Conservation (phyloP, 2,113 vertebrate genomes). For the Xiphias gladius region DNA sequence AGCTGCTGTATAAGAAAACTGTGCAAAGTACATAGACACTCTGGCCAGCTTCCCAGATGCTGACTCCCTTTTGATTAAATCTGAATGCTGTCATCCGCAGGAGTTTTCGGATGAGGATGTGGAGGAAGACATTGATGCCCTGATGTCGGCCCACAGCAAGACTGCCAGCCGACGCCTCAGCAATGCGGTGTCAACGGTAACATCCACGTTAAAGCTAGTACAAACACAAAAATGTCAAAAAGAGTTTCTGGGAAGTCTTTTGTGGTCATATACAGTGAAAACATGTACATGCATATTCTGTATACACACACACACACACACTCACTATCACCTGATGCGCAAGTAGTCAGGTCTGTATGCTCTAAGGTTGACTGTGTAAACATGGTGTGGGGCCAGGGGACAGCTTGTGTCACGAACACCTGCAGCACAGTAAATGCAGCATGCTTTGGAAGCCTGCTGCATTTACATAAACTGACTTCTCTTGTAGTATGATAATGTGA, state of each 20-base stretch:
- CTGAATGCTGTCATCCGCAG: conserved; percentile 76
- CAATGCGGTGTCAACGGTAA: conserved; percentile 88
- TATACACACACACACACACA: conserved; percentile 8
- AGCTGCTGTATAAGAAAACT: conserved; percentile 16
- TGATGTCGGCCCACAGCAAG: conserved; percentile 81
- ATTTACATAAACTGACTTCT: conserved; percentile 25
- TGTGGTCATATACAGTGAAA: conserved; percentile 13
- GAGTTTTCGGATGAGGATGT: conserved; percentile 85
- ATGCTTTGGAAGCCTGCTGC: conserved; percentile 6
- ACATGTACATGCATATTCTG: not conserved
- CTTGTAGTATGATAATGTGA: conserved; percentile 10
- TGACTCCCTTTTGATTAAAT: conserved; percentile 35
- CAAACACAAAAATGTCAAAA: conserved; percentile 5
- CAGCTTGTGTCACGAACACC: conserved; percentile 13
- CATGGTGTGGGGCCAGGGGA: conserved; percentile 10
- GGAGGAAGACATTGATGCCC: conserved; percentile 86
- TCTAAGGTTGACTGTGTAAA: conserved; percentile 64
- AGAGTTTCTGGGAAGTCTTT: not conserved
- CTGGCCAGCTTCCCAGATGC: conserved; percentile 32
- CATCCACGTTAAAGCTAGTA: conserved; percentile 15
- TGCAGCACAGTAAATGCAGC: conserved; percentile 3
- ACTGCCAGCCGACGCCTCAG: conserved; percentile 71
- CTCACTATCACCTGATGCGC: conserved; percentile 14
- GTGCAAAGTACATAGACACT: conserved; percentile 13
- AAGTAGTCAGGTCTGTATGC: conserved; percentile 4